Evolutionary conservation across 2,888 invertebrate genomes (phyloP), one percentile per base, ranked within the genome.

Genomic region (Rhagophthalmus giganteus): DNA sequence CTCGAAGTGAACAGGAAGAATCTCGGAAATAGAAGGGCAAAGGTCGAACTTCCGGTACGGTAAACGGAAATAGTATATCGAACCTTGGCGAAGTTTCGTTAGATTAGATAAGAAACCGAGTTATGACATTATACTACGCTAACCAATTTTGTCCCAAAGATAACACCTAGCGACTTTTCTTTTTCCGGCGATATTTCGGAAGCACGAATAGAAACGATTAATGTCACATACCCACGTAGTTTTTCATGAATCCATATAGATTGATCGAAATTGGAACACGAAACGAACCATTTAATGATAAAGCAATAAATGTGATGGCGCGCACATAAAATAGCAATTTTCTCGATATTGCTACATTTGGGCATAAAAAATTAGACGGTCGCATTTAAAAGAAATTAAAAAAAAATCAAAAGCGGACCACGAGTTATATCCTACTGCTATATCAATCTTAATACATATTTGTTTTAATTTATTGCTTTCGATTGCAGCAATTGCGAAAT

Each of bases 51-150:
- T 54, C 54, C 54, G 49, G 30, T 33, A 54, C 46, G 42, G 54
- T 39, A 30, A 45, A 24, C 37, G 54, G 54, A 54, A 54, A 54
- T 54, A 54, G 54, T 54, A 49, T 49, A 54, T 54, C 54, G 49
- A 49, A 44, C 44, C 39, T 20, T 34, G 48, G 34, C 49, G 45
- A 54, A 54, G 54, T 48, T 48, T 44, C 47, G 41, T 39, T 30
- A 27, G 48, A 49, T 54, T 49, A 54, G 54, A 54, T 49, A 54
- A 54, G 47, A 44, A 45, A 38, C 39, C 26, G 32, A 47, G 47
- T 51, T 51, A 52, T 46, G 47, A 52, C 35, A 37, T 52, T 47
- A 51, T 41, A 41, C 41, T 27, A 41, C 30, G 28, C 34, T 45
- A 51, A 51, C 39, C 41, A 47, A 52, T 41, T 52, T 41, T 38